Base-by-base conservation (phyloP, 2,888 invertebrate genomes). In the Nemapogon koenigi region DNA sequence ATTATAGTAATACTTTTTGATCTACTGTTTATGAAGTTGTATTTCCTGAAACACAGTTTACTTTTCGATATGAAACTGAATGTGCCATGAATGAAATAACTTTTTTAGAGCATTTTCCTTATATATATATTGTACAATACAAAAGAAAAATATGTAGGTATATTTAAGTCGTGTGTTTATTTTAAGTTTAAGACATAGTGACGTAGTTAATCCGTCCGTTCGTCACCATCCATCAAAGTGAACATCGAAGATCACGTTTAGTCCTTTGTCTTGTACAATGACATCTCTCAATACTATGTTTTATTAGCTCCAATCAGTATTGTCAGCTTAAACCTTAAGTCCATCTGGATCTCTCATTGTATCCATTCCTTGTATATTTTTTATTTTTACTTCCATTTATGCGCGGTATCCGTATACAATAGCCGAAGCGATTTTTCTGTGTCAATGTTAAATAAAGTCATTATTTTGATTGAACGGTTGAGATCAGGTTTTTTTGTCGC, bases 401-500 rank as follows among this genome's bases (percentile, higher is more conserved):
- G 49, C 46, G 46, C 49, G 52, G 47, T 45, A 35, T 45, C 43
- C 42, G 50, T 53, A 58, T 51, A 72, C 73, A 76, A 75, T 72
- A 52, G 58, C 46, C 47, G 49, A 49, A 50, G 62, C 68, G 50
- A 76, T 78, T 75, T 76, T 63, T 78, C 73, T 75, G 66, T 73
- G 75, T 78, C 76, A 78, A 67, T 63, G 61, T 72, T 66, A 75
- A 78, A 78, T 78, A 76, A 73, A 78, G 76, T 70, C 76, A 72
- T 78, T 76, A 78, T 76, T 70, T 73, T 76, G 76, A 78, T 78
- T 69, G 75, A 78, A 56, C 54, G 67, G 49, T 49, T 43, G 50
- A 53, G 49, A 53, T 55, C 54, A 47, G 40, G 47, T 46, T 55
- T 58, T 58, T 62, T 62, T 59, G 59, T 62, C 56, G 35, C 31